Percentiles rank a stretch among this genome's conserved stretches.
phyloP scores from a whole-genome alignment of 2,113 vertebrate genomes.

The Orcinus orca region DNA sequence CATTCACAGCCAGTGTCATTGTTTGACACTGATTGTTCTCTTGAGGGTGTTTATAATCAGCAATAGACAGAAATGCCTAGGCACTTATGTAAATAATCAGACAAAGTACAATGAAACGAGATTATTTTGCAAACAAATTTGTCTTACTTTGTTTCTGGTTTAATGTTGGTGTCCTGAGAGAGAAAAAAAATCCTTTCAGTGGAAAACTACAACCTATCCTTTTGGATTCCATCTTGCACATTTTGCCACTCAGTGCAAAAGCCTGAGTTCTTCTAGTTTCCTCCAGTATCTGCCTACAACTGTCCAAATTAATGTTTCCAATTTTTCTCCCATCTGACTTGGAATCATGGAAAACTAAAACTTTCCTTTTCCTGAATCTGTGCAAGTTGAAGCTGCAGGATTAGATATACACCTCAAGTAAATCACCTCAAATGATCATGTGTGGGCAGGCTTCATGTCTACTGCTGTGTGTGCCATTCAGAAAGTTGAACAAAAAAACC shows the following conservation, averaged over 20 bases:
- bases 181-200: not conserved
- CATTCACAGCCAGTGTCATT: not conserved
- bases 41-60: not conserved
- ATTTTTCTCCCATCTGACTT: not conserved
- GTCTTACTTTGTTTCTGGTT: not conserved
- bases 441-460: not conserved
- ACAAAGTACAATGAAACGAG: not conserved
- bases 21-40: not conserved
- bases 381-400: not conserved
- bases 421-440: not conserved
- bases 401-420: not conserved
- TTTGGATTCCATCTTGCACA: not conserved
- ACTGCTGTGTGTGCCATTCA: not conserved
- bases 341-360: not conserved
- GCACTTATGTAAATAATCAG: not conserved
- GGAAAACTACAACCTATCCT: not conserved
- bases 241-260: not conserved
- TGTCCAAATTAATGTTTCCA: not conserved
- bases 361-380: not conserved
- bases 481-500: not conserved
- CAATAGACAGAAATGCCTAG: not conserved
- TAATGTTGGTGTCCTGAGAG: not conserved
- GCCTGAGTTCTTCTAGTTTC: not conserved
- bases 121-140: not conserved
- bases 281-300: not conserved